Evolutionary conservation across 1,140 invertebrate species (phyloP), one percentile per base, ranked within the genome.

Genomic region (Pachyrhynchus sulphureomaculatus): DNA sequence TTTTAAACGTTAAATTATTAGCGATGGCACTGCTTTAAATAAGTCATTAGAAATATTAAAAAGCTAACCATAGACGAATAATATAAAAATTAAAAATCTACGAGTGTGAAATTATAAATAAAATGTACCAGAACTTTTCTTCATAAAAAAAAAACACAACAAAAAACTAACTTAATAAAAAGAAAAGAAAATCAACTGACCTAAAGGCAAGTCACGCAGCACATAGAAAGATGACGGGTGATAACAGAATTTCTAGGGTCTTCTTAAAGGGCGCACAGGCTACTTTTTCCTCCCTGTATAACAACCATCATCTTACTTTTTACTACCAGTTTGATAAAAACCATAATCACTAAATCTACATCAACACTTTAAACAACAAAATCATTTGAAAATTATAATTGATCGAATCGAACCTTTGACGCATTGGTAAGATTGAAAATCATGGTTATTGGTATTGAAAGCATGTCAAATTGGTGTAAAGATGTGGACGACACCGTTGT

Each of bases 181-280:
- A 59, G 60, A 72, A 70, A 53, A 75, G 70, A 68, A 60, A 61
- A 62, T 69, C 69, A 68, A 73, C 73, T 76, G 72, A 76, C 72
- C 73, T 76, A 75, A 76, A 64, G 59, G 67, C 69, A 61, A 74
- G 65, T 81, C 81, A 85, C 73, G 83, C 83, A 73, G 83, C 83
- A 80, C 81, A 85, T 76, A 85, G 82, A 83, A 85, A 85, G 79
- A 85, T 83, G 81, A 85, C 82, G 76, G 83, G 83, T 79, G 82
- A 82, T 78, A 85, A 78, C 75, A 85, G 80, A 78, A 83, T 81
- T 83, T 84, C 83, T 77, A 83, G 81, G 74, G 82, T 82, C 75
- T 82, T 84, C 82, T 84, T 84, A 81, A 84, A 83, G 80, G 82
- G 82, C 77, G 81, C 82, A 80, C 82, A 84, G 76, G 78, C 76